phyloP scores from a whole-genome alignment of 2,113 vertebrate genomes.

The Suricata suricatta region DNA sequence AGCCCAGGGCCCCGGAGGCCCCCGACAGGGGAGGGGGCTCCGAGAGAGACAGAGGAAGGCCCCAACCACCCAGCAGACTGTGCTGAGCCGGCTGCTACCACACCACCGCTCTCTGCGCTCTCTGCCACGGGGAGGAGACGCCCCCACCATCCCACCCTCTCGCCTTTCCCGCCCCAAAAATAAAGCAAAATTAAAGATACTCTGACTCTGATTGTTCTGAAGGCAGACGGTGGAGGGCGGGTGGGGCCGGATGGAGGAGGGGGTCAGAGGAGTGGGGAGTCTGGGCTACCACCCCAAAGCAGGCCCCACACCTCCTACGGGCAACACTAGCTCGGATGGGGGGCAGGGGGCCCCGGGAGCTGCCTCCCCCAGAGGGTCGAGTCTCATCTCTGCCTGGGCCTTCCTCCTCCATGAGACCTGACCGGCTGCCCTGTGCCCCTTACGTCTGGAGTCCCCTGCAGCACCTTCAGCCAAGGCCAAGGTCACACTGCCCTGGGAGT shows the following conservation, averaged over 20 bases:
- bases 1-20: not conserved
- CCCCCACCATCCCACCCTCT: accelerated
- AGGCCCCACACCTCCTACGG: not conserved
- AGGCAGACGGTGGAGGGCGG: not conserved
- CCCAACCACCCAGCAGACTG: not conserved
- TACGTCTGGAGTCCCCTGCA: too few species aligned
- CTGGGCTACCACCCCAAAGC: too few species aligned
- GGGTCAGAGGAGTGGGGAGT: accelerated
- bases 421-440: too few species aligned
- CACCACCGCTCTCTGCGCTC: not conserved
- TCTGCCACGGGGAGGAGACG: not conserved
- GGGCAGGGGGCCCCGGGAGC: not conserved
- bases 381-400: not conserved
- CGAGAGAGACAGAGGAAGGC: not conserved
- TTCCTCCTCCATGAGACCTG: not conserved
- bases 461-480: accelerated
- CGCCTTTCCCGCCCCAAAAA: not conserved
- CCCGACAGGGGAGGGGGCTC: not conserved
- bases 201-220: slow-evolving; percentile 16
- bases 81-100: not conserved
- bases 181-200: slow-evolving; percentile 59
- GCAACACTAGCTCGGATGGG: not conserved
- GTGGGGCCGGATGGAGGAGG: not conserved
- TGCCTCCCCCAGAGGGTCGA: not conserved
- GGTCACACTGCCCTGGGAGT: not conserved